phyloP scores from a whole-genome alignment of 2,113 vertebrate species.

The Chrysemys picta region DNA sequence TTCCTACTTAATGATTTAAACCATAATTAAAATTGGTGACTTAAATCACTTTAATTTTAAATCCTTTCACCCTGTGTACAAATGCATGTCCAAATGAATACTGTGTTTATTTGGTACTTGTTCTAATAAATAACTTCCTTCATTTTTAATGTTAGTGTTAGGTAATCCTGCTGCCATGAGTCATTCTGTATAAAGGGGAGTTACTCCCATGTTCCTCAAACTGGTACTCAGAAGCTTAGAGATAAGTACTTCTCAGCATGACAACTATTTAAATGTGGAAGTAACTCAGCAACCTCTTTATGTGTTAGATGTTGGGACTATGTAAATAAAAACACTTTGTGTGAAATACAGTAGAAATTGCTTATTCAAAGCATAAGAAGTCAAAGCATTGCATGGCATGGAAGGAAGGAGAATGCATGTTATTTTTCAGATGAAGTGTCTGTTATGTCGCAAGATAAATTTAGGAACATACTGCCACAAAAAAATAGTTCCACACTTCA shows the following conservation, averaged over 20 bases:
- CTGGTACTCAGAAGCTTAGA: background rate
- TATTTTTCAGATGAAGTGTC: background rate
- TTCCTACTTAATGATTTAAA: no score
- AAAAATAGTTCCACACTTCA: background rate
- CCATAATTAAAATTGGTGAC: no score
- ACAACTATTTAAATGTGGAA: background rate
- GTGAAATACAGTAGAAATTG: background rate
- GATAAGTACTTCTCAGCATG: background rate
- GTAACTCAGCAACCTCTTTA: background rate
- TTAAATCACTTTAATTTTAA: no score
- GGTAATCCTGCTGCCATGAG: background rate
- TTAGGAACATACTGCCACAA: background rate
- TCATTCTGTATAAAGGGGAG: background rate
- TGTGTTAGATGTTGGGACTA: background rate
- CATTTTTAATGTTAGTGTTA: background rate
- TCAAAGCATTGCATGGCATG: background rate
- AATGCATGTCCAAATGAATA: background rate
- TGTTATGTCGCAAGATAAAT: background rate
- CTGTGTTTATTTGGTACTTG: background rate
- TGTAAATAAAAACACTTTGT: background rate
- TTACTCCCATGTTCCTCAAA: background rate
- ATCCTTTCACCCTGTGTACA: background rate
- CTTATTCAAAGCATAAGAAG: background rate
- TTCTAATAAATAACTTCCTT: background rate
- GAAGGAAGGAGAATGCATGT: background rate